Conservation (phyloP, 1,140 invertebrate genomes). For the Drosophila melanogaster region Release_6_plus_ISO1_MT NT_033777.3:12832001-12832500, state of each 20-base stretch:
- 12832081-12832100: background rate
- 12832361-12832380: conserved; percentile 82
- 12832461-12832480: conserved; percentile 64
- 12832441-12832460: conserved; percentile 82
- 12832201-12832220: conserved; percentile 19
- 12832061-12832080: no score
- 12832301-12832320: background rate
- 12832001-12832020: no score
- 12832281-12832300: conserved; percentile 3
- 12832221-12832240: conserved; percentile 76
- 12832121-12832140: conserved; percentile 1
- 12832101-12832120: background rate
- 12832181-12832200: conserved; percentile 27
- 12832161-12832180: conserved; percentile 19
- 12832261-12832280: conserved; percentile 10
- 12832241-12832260: conserved; percentile 75
- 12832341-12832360: conserved; percentile 60
- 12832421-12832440: conserved; percentile 84
- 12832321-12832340: background rate
- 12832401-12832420: conserved; percentile 83
- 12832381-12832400: conserved; percentile 83
- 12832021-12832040: no score
- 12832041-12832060: no score
- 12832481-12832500: conserved; percentile 8
- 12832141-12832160: conserved; percentile 11